Conservation (phyloP, 2,888 invertebrate species). For the Melolontha melolontha region DNA sequence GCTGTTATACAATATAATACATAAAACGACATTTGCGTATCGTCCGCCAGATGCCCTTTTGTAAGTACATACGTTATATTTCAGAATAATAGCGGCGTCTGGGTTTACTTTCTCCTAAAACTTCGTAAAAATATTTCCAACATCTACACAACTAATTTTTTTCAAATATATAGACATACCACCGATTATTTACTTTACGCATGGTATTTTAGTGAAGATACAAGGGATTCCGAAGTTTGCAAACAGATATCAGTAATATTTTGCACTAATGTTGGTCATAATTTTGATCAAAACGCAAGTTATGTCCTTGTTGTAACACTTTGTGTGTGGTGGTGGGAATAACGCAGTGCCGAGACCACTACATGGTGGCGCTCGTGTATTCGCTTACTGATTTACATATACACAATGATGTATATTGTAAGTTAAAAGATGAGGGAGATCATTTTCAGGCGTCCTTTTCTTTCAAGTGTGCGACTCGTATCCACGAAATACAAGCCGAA, state of each 20-base stretch:
- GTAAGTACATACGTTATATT: no score
- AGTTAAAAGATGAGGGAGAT: slow-evolving; percentile 24
- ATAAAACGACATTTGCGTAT: no score
- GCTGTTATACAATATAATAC: no score
- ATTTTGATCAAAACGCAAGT: slow-evolving; percentile 58
- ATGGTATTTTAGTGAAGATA: slow-evolving; percentile 7
- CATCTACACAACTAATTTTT: no score
- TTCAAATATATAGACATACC: not conserved
- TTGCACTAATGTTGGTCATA: slow-evolving; percentile 61
- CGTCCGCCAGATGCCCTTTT: no score
- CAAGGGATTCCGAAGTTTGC: slow-evolving; percentile 25
- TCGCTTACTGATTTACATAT: slow-evolving; percentile 57
- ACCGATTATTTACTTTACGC: no score
- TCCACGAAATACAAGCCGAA: slow-evolving; percentile 27
- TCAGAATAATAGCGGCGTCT: no score
- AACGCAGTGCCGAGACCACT: slow-evolving; percentile 49
- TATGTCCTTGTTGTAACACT: slow-evolving; percentile 59
- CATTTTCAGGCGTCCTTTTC: slow-evolving; percentile 31
- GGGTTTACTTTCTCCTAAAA: no score
- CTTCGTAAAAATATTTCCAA: no score
- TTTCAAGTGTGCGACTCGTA: slow-evolving; percentile 10
- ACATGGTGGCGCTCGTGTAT: slow-evolving; percentile 55
- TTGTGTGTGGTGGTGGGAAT: slow-evolving; percentile 59
- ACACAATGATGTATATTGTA: slow-evolving; percentile 43
- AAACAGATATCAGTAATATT: slow-evolving; percentile 60